Evolutionary conservation across 1,140 invertebrate species (phyloP).

Genomic region (Batillaria attramentaria): DNA sequence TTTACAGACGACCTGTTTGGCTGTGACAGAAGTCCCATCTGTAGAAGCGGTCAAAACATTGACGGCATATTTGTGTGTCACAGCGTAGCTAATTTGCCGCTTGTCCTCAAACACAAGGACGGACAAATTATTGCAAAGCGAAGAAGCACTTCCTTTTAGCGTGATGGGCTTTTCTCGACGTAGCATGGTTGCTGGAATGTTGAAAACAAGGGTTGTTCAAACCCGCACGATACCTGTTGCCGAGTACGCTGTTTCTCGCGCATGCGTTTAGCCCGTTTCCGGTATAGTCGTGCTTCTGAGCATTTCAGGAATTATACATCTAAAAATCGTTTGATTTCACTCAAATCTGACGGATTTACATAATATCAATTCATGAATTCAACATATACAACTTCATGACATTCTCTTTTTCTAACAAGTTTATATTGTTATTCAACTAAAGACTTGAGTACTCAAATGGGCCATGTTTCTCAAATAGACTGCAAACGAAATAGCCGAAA

Average conservation of each 20-base stretch:
- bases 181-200: conserved; percentile 51
- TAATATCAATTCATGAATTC: background rate
- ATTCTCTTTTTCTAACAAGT: too few species aligned
- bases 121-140: conserved; percentile 65
- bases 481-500: conserved; percentile 33
- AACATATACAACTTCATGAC: background rate
- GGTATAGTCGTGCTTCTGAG: background rate
- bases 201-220: background rate
- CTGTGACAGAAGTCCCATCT: conserved; percentile 64
- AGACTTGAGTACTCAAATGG: background rate
- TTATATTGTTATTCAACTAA: too few species aligned
- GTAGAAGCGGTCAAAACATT: conserved; percentile 61
- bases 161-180: conserved; percentile 67
- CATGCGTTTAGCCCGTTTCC: conserved; percentile 33
- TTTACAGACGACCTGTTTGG: conserved; percentile 67
- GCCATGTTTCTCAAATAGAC: background rate
- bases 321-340: background rate
- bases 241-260: conserved; percentile 47
- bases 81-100: conserved; percentile 62
- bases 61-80: conserved; percentile 66
- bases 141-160: conserved; percentile 65
- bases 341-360: background rate
- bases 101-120: conserved; percentile 57
- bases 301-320: background rate
- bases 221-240: conserved; percentile 38